Conservation (phyloP, 2,888 invertebrate genomes). For the Myopa testacea region DNA sequence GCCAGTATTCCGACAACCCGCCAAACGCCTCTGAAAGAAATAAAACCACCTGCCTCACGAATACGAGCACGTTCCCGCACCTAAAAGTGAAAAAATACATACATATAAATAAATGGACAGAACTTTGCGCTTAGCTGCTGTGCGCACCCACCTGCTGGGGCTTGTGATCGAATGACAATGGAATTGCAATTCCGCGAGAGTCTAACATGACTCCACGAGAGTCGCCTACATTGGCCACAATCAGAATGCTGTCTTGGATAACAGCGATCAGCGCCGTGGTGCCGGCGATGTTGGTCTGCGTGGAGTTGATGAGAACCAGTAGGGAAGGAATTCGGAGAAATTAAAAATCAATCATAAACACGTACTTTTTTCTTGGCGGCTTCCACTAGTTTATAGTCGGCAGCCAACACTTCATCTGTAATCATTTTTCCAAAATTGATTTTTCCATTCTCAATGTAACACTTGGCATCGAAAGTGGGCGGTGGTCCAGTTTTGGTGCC, state of each 20-base stretch:
- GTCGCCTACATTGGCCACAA: constrained; percentile 97
- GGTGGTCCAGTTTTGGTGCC: constrained; percentile 53
- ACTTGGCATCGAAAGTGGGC: constrained; percentile 68
- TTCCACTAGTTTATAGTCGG: constrained; percentile 84
- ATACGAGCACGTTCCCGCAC: constrained; percentile 91
- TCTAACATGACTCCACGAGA: constrained; percentile 97
- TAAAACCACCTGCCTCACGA: constrained; percentile 94
- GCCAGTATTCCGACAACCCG: constrained; percentile 94
- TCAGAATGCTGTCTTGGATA: constrained; percentile 82
- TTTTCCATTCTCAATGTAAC: constrained; percentile 80
- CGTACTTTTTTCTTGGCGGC: constrained; percentile 79
- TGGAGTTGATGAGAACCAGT: neutral
- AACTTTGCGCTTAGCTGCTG: neutral
- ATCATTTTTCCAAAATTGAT: constrained; percentile 85
- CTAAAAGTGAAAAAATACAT: constrained; percentile 66
- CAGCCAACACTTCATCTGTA: constrained; percentile 87
- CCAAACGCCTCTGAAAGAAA: constrained; percentile 97
- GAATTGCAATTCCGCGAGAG: constrained; percentile 87
- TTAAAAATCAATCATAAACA: neutral
- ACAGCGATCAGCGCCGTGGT: constrained; percentile 93
- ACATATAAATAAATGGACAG: neutral
- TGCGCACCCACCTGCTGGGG: constrained; percentile 83
- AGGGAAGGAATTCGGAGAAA: neutral
- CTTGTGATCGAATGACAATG: constrained; percentile 95
- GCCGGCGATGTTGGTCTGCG: constrained; percentile 78